Conservation (phyloP, 2,888 invertebrate genomes). For the Cinara cedri region DNA sequence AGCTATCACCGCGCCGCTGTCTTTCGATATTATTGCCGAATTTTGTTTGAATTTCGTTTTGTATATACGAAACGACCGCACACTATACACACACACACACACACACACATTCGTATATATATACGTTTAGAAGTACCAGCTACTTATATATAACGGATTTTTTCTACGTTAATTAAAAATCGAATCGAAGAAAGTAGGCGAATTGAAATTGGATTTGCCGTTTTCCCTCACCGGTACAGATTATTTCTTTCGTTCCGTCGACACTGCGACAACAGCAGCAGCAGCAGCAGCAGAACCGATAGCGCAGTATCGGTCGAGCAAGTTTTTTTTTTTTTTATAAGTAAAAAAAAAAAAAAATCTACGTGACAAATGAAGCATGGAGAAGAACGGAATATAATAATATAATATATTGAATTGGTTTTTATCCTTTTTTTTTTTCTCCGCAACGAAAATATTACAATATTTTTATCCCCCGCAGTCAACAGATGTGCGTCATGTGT, state of each 20-base stretch:
- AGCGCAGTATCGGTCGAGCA: not conserved
- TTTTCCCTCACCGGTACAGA: not conserved
- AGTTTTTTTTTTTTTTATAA: conserved; percentile 4
- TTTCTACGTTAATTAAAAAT: conserved; percentile 5
- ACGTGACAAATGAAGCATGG: conserved; percentile 32
- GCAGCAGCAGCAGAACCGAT: not conserved
- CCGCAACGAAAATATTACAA: conserved; percentile 10
- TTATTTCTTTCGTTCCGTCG: not conserved
- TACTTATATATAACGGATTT: no score
- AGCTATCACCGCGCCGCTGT: no score
- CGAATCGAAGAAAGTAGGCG: conserved; percentile 7
- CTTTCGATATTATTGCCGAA: no score
- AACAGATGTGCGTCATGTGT: conserved; percentile 29
- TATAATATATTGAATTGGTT: not conserved
- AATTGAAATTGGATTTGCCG: not conserved
- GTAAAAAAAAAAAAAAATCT: not conserved
- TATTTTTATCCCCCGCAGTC: conserved; percentile 7
- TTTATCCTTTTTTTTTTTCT: not conserved
- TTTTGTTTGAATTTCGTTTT: no score
- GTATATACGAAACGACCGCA: no score
- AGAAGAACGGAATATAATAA: conserved; percentile 11
- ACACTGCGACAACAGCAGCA: no score
- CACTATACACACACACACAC: no score
- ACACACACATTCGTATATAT: no score
- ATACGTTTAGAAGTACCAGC: no score